Evolutionary conservation across 2,113 vertebrate species (phyloP), one percentile per base, ranked within the genome.

Genomic region (Rhynchopsitta pachyrhyncha): DNA sequence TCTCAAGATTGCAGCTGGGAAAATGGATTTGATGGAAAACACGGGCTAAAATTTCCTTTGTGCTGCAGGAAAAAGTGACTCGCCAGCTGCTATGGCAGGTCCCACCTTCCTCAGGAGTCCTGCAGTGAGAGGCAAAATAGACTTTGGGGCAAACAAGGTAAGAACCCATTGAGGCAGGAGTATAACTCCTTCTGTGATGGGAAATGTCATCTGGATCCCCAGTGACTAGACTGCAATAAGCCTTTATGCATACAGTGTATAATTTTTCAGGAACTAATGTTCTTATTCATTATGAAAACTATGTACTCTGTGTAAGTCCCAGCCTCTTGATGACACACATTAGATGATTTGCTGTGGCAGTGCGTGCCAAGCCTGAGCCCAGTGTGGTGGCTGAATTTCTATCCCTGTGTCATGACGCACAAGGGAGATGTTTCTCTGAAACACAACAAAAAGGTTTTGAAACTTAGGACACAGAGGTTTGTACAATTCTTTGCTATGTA

Each of bases 91-190:
- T 7, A 1, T 16, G 22, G 53, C 49, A 39, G 27, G 14, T 82
- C n/a, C 64, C 1, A 0, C 15, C 50, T 78, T 2, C 2, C 13
- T 28, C 23, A 1, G 2, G 13, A 86, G 31, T 66, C 27, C 57
- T 59, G 19, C 39, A 47, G 52, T 0, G 2, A 74, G 42, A 81
- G 22, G 13, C 4, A 70, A 86, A 14, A 42, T 39, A 62, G 46
- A 74, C 41, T 92, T 79, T 2, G 31, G 18, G 67, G 8, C 44
- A 70, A 90, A 62, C 17, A 39, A 75, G 75, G 49, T 23, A 75
- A 76, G 63, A 85, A 10, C 9, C 13, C 1, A 1, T 20, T 11
- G 37, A 12, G 79, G 44, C 18, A 59, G 41, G 14, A 60, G 4
- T 4, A 10, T 17, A 80, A 5, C 28, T 10, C 18, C 4, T 79